phyloP scores from a whole-genome alignment of 2,888 invertebrate species.

The Machimus atricapillus region DNA sequence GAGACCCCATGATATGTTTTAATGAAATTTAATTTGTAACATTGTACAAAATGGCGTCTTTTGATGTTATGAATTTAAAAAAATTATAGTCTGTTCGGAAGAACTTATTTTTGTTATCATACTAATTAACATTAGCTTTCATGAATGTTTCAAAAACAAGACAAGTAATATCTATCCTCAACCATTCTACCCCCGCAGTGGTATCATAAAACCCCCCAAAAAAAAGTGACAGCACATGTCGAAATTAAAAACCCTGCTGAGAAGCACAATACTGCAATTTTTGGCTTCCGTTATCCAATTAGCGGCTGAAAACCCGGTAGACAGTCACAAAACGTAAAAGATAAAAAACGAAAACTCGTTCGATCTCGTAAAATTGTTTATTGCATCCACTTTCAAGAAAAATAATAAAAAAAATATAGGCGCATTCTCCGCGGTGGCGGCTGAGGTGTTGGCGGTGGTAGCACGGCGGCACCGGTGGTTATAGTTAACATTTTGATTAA shows the following conservation, averaged over 20 bases:
- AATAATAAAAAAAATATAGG: background rate
- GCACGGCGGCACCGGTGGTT: background rate
- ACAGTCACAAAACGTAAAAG: background rate
- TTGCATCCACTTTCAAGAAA: conserved; percentile 11
- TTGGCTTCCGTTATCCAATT: conserved; percentile 32
- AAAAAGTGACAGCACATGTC: background rate
- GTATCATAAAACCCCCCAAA: background rate
- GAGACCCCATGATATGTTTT: background rate
- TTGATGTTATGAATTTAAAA: no score
- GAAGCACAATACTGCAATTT: conserved; percentile 19
- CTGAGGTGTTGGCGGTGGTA: background rate
- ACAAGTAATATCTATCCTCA: background rate
- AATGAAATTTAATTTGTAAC: no score
- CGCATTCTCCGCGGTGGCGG: background rate
- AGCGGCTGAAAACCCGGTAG: background rate
- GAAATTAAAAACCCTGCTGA: background rate
- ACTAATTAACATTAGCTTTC: background rate
- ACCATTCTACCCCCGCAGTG: background rate
- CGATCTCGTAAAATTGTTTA: conserved; percentile 28
- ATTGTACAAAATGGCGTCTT: no score
- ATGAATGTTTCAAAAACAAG: background rate
- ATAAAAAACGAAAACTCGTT: background rate
- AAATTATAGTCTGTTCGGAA: background rate
- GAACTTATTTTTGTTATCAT: background rate
- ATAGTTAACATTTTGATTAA: conserved; percentile 37